Conservation (phyloP, 2,113 vertebrate genomes). For the Oryzias curvinotus region DNA sequence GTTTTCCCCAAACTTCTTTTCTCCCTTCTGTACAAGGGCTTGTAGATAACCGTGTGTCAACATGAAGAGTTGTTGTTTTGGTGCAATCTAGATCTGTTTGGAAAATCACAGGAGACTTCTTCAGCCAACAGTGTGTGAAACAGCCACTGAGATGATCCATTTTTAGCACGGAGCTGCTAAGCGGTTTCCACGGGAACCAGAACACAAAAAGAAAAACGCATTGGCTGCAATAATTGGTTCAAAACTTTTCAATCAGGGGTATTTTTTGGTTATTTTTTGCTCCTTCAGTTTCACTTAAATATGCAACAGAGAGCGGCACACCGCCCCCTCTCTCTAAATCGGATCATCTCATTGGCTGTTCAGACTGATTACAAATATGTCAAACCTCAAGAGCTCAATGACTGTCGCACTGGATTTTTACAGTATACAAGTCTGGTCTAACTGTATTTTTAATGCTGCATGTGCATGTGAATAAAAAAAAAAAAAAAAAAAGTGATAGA, state of each 20-base stretch:
- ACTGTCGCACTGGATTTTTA: constrained; percentile 79
- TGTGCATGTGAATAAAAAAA: constrained; percentile 75
- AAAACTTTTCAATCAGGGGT: constrained; percentile 2
- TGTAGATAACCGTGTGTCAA: constrained; percentile 48
- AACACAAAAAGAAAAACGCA: constrained; percentile 13
- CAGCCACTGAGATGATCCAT: constrained; percentile 68
- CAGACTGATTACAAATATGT: constrained; percentile 64
- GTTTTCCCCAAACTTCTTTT: constrained; percentile 60
- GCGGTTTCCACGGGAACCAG: constrained; percentile 27
- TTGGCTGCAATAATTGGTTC: constrained; percentile 21
- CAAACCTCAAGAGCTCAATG: constrained; percentile 78
- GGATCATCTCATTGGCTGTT: constrained; percentile 71
- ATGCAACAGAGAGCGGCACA: constrained; percentile 56
- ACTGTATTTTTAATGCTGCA: constrained; percentile 79
- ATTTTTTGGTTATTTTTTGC: constrained; percentile 13
- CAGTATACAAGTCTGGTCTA: constrained; percentile 61
- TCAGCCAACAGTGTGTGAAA: constrained; percentile 51
- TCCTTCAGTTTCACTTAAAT: constrained; percentile 43
- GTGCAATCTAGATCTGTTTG: constrained; percentile 61
- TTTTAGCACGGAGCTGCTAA: constrained; percentile 37
- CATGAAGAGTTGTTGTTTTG: constrained; percentile 46
- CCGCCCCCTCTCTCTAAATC: constrained; percentile 43
- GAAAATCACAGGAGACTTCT: constrained; percentile 64
- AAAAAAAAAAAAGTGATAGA: constrained; percentile 26
- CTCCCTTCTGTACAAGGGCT: constrained; percentile 58